These are phyloP conservation scores for Arenaria interpres DNA, from an alignment of 2,113 vertebrate species.

Conservation along the genomic window DNA sequence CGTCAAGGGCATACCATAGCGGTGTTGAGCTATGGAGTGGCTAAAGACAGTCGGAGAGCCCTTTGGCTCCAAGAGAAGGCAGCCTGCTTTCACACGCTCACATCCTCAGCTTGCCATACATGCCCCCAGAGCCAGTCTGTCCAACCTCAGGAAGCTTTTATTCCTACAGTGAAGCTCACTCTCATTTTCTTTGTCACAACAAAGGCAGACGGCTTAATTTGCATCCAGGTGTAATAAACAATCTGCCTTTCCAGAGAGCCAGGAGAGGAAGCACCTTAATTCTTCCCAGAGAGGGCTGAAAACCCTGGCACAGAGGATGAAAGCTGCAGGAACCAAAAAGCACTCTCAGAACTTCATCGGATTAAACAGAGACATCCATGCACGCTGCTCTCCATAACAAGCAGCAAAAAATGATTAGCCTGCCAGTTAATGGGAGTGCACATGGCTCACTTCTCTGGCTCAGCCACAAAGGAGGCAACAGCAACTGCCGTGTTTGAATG, in stretches of 20 bases:
- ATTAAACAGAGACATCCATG: not conserved
- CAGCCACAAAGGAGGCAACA: not conserved
- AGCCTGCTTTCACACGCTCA: not conserved
- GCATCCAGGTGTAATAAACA: slow-evolving; percentile 52
- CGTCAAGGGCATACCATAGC: not conserved
- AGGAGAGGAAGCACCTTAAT: slow-evolving; percentile 17
- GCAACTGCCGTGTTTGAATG: not conserved
- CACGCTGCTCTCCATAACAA: not conserved
- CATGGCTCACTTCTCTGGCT: not conserved
- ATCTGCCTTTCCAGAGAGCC: slow-evolving; percentile 11
- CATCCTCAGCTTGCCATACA: not conserved
- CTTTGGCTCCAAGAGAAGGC: not conserved
- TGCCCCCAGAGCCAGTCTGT: not conserved
- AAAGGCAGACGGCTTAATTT: slow-evolving; percentile 20
- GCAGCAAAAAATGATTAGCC: slow-evolving; percentile 18
- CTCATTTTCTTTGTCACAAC: not conserved
- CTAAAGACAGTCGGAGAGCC: not conserved
- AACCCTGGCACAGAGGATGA: not conserved
- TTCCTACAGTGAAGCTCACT: not conserved
- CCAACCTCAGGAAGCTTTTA: not conserved
- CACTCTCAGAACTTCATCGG: not conserved
- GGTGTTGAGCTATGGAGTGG: accelerated
- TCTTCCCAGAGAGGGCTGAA: not conserved
- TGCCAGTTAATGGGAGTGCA: not conserved
- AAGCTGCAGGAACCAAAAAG: slow-evolving; percentile 10